Percentiles rank a stretch among this genome's conserved stretches.
Evolutionary conservation across 2,888 invertebrate genomes (phyloP).

Genomic region (Lymantria monacha): DNA sequence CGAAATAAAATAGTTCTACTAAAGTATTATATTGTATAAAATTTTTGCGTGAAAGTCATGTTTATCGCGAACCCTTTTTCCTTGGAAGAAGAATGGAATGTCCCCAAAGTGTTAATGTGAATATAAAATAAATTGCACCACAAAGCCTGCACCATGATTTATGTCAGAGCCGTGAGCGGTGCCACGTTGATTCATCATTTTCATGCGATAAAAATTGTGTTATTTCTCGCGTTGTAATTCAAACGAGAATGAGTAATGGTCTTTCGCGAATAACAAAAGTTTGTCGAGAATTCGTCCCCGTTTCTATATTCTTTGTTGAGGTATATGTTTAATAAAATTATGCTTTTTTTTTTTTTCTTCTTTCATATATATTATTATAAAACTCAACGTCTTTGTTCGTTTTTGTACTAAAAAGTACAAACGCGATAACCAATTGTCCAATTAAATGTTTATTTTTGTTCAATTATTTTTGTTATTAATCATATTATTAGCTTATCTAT

Average conservation of each 20-base stretch:
- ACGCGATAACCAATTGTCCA: no score
- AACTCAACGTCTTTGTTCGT: no score
- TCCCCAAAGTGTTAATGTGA: constrained; percentile 2
- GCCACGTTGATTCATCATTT: constrained; percentile 53
- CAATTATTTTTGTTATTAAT: no score
- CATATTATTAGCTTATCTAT: no score
- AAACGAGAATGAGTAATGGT: constrained; percentile 48
- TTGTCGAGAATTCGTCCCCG: constrained; percentile 7
- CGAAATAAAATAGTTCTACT: no score
- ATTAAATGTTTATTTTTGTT: no score
- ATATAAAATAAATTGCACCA: constrained; percentile 41
- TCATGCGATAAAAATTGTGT: constrained; percentile 49
- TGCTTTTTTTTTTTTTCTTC: no score
- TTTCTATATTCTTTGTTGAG: background rate
- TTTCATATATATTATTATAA: no score
- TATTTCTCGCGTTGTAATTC: constrained; percentile 45
- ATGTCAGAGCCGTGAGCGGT: constrained; percentile 15
- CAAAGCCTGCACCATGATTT: constrained; percentile 42
- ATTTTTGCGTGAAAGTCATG: no score
- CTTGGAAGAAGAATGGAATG: background rate
- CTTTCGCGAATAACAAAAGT: constrained; percentile 28
- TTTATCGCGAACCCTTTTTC: background rate
- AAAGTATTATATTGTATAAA: no score
- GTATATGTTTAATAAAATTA: background rate
- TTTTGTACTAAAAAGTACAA: no score